Evolutionary conservation across 2,113 vertebrate species (phyloP).

Genomic region (Pluvianellus socialis): DNA sequence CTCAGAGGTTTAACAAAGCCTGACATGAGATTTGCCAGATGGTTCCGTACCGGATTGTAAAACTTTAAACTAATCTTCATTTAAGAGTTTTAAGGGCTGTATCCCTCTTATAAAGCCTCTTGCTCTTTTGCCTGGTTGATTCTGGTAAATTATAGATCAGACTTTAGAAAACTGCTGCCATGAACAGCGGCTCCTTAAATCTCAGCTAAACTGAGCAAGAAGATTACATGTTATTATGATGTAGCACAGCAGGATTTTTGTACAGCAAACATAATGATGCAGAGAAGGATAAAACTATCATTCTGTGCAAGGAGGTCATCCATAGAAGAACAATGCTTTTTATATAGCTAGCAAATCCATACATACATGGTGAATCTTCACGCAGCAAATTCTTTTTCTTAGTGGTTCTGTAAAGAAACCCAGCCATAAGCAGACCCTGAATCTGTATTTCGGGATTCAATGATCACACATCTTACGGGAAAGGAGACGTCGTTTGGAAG

Average conservation of each 20-base stretch:
- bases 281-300: slow-evolving; percentile 75
- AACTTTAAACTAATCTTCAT: slow-evolving; percentile 81
- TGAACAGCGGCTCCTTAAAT: slow-evolving; percentile 75
- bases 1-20: slow-evolving; percentile 71
- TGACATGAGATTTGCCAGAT: slow-evolving; percentile 74
- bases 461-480: neutral
- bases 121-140: slow-evolving; percentile 78
- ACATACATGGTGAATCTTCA: neutral
- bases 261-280: slow-evolving; percentile 76
- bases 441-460: slow-evolving; percentile 12
- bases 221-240: slow-evolving; percentile 82
- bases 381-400: slow-evolving; percentile 11
- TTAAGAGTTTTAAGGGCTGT: slow-evolving; percentile 81
- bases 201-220: slow-evolving; percentile 79
- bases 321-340: slow-evolving; percentile 64
- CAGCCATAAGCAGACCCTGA: neutral
- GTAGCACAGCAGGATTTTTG: slow-evolving; percentile 74
- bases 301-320: slow-evolving; percentile 72
- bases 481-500: neutral
- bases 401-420: slow-evolving; percentile 19
- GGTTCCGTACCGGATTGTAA: slow-evolving; percentile 72
- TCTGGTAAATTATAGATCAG: slow-evolving; percentile 80
- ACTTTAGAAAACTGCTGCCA: slow-evolving; percentile 75
- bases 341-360: slow-evolving; percentile 38
- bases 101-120: slow-evolving; percentile 73